Percentiles rank a stretch among this genome's conserved stretches.
Evolutionary conservation across 2,888 invertebrate genomes (phyloP).

Genomic region (Chelonus formosanus): DNA sequence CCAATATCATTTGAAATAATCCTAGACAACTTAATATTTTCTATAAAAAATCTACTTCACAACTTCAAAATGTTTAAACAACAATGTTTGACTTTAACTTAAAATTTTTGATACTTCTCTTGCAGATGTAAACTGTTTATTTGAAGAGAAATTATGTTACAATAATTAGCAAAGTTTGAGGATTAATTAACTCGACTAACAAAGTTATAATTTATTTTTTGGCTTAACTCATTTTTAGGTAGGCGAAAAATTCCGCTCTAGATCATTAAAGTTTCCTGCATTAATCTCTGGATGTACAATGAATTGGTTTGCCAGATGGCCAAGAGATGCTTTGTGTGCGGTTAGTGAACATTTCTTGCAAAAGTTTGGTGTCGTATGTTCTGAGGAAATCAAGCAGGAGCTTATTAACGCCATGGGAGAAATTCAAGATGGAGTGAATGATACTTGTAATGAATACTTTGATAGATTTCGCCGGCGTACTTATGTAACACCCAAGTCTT

Average conservation of each 20-base stretch:
- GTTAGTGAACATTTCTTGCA: constrained; percentile 92
- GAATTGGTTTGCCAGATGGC: constrained; percentile 99
- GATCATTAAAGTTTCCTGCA: constrained; percentile 92
- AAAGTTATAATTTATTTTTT: no score
- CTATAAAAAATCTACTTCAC: no score
- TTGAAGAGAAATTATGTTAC: no score
- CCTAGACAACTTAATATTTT: no score
- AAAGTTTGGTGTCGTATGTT: constrained; percentile 90
- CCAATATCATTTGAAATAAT: no score
- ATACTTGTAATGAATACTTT: constrained; percentile 85
- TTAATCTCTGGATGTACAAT: constrained; percentile 97
- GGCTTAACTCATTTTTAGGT: no score
- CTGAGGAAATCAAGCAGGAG: constrained; percentile 81
- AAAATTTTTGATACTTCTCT: no score
- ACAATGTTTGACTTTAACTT: no score
- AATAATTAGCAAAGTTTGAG: no score
- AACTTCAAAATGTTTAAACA: no score
- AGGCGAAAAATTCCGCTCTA: constrained; percentile 92
- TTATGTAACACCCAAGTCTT: constrained; percentile 97
- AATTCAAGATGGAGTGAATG: constrained; percentile 92
- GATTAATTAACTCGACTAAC: no score
- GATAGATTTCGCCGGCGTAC: constrained; percentile 91
- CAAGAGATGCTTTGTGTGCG: constrained; percentile 90
- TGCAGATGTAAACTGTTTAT: no score
- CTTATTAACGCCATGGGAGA: constrained; percentile 90